Evolutionary conservation across 2,797 vertebrate genomes (phyloP).

Genomic region (Tapera naevia): DNA sequence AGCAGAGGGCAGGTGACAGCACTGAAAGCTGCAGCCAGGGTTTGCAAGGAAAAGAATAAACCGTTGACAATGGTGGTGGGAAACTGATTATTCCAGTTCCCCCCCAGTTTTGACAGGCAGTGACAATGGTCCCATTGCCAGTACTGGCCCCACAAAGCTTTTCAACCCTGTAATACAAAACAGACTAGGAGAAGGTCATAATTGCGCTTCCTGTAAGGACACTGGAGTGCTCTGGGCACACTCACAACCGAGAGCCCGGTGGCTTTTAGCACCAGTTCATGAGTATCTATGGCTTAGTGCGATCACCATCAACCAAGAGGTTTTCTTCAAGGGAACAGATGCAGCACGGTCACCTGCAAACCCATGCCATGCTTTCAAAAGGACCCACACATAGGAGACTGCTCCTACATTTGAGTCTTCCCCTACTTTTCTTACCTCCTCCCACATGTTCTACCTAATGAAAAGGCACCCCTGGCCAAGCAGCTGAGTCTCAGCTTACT

Average conservation of each 20-base stretch:
- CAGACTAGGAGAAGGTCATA: conserved; percentile 44
- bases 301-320: background rate
- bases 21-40: conserved; percentile 5
- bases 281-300: background rate
- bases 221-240: background rate
- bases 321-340: background rate
- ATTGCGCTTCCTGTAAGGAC: conserved; percentile 24
- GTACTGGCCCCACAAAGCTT: conserved; percentile 36
- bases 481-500: background rate
- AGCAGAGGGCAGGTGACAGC: conserved; percentile 1
- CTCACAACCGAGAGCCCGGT: background rate
- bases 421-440: background rate
- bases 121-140: conserved; percentile 29
- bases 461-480: background rate
- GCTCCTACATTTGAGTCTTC: background rate
- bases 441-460: background rate
- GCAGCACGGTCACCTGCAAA: background rate
- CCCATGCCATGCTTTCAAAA: background rate
- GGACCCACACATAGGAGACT: background rate
- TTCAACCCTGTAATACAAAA: conserved; percentile 43
- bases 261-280: background rate
- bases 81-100: conserved; percentile 45
- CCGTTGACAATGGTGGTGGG: conserved; percentile 11
- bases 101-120: conserved; percentile 27
- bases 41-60: conserved; percentile 46